Conservation (phyloP, 1,140 invertebrate species). For the Matsumurasca onukii region DNA sequence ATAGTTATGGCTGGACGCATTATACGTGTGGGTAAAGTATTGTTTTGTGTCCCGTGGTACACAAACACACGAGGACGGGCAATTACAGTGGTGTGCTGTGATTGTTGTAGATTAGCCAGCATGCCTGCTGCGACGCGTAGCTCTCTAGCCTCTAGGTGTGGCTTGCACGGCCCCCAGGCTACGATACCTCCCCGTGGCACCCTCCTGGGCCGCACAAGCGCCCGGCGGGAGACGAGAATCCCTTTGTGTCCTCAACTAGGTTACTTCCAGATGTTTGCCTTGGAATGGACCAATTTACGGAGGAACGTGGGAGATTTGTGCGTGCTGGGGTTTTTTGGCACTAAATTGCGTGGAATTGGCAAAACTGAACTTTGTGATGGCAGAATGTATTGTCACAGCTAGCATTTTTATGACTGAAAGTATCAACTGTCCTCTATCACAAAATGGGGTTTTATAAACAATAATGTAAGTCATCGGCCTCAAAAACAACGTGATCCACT, state of each 20-base stretch:
- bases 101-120: conserved; percentile 13
- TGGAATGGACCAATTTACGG: neutral
- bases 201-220: neutral
- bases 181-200: neutral
- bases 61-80: too few relatives aligned
- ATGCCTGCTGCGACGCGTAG: too few relatives aligned
- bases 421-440: too few relatives aligned
- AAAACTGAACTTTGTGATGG: too few relatives aligned
- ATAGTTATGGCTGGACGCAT: conserved; percentile 11
- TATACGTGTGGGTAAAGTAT: conserved; percentile 4
- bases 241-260: conserved; percentile 1
- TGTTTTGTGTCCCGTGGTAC: neutral
- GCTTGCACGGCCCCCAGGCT: neutral
- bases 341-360: too few relatives aligned
- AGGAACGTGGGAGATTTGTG: neutral
- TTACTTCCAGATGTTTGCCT: neutral
- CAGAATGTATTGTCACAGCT: too few relatives aligned
- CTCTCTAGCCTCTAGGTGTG: too few relatives aligned
- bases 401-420: too few relatives aligned
- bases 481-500: too few relatives aligned
- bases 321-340: neutral
- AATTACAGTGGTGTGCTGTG: conserved; percentile 17
- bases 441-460: too few relatives aligned
- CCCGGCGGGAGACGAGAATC: too few relatives aligned
- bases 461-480: too few relatives aligned